Conservation (phyloP, 2,113 vertebrate genomes). For the Cygnus atratus region DNA sequence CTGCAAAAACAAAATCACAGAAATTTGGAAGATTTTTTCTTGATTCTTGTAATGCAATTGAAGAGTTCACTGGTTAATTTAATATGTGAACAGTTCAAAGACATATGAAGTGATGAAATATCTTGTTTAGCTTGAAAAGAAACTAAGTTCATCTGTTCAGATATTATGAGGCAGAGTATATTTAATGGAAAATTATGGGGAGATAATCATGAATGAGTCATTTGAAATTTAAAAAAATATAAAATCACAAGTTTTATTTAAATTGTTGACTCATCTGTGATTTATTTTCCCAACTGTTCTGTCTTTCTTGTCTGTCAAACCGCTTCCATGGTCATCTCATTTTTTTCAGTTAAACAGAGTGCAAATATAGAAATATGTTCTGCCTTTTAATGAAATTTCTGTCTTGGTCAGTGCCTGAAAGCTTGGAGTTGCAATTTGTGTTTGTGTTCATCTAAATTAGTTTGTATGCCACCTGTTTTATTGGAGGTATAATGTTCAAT, state of each 20-base stretch:
- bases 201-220: constrained; percentile 54
- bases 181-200: constrained; percentile 21
- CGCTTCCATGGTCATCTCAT: not conserved
- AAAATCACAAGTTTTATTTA: constrained; percentile 60
- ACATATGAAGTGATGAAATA: not conserved
- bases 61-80: not conserved
- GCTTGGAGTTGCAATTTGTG: not conserved
- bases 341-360: not conserved
- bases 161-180: not conserved
- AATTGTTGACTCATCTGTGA: constrained; percentile 60
- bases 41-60: not conserved
- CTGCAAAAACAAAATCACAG: not conserved
- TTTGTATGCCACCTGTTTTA: not conserved
- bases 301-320: constrained; percentile 17
- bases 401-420: not conserved
- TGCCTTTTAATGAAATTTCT: not conserved
- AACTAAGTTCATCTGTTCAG: constrained; percentile 41
- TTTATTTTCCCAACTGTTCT: constrained; percentile 56
- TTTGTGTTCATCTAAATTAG: not conserved
- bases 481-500: not conserved
- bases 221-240: constrained; percentile 32
- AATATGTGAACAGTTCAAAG: not conserved
- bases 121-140: not conserved
- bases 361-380: not conserved
- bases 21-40: not conserved